Evolutionary conservation across 37 sponge, comb jelly and placozoan species (phyloP).

Genomic region (Ianthella basta): DNA sequence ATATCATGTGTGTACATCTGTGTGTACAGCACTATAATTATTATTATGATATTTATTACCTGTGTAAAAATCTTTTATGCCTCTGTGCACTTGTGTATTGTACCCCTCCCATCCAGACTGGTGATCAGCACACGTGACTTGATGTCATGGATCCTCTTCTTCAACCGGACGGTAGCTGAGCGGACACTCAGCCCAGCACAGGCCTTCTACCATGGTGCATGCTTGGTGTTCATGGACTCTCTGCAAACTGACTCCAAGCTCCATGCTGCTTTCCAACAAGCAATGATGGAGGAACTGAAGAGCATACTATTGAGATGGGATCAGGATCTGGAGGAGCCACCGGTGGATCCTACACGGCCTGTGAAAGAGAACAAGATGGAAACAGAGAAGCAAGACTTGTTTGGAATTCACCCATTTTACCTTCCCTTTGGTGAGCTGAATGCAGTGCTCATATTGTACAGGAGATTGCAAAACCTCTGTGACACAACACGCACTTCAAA

Average conservation of each 20-base stretch:
- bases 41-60: too few species aligned
- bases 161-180: slow-evolving; percentile 49
- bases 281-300: background rate
- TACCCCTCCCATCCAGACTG: slow-evolving; percentile 22
- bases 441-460: background rate
- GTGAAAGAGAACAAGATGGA: slow-evolving; percentile 1
- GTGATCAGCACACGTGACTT: slow-evolving; percentile 80
- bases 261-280: background rate
- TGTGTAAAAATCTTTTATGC: too few species aligned
- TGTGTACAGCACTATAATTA: too few species aligned
- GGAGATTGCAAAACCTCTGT: too few species aligned
- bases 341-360: background rate
- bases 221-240: slow-evolving; percentile 86
- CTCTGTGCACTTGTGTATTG: too few species aligned
- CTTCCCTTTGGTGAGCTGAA: slow-evolving; percentile 53
- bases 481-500: too few species aligned
- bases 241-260: slow-evolving; percentile 28
- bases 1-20: too few species aligned
- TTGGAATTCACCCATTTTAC: slow-evolving; percentile 78
- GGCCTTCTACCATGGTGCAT: slow-evolving; percentile 89
- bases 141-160: slow-evolving; percentile 87
- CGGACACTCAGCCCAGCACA: slow-evolving; percentile 29
- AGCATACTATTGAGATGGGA: background rate
- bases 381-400: slow-evolving; percentile 11
- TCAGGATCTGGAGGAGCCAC: background rate